phyloP scores from a whole-genome alignment of 2,797 vertebrate species.

The Malurus leucopterus region DNA sequence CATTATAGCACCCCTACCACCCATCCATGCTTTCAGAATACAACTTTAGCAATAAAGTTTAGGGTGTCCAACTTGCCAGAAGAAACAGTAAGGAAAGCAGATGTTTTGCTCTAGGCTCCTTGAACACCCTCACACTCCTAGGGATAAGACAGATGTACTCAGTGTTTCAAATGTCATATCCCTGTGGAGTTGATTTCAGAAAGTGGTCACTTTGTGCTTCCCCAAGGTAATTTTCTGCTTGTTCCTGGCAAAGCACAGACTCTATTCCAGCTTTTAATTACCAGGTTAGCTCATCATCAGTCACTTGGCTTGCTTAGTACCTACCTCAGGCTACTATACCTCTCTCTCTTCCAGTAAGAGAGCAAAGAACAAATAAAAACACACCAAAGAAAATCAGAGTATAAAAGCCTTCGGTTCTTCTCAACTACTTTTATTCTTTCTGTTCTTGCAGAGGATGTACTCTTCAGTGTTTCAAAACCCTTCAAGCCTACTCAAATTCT shows the following conservation, averaged over 20 bases:
- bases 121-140: neutral
- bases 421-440: neutral
- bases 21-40: fast-evolving
- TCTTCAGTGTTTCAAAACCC: neutral
- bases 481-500: neutral
- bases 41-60: neutral
- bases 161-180: neutral
- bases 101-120: neutral
- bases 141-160: neutral
- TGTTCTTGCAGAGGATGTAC: neutral
- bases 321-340: neutral
- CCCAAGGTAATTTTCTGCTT: neutral
- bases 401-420: neutral
- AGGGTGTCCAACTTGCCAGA: neutral
- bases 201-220: neutral
- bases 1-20: neutral
- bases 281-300: neutral
- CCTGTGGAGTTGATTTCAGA: neutral
- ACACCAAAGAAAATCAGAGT: neutral
- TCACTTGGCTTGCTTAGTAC: neutral
- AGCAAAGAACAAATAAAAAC: neutral
- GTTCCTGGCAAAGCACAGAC: neutral
- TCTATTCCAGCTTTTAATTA: neutral
- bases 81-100: neutral
- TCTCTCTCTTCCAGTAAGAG: neutral